Evolutionary conservation across 2,888 invertebrate species (phyloP).

Genomic region (Thumatha senex): DNA sequence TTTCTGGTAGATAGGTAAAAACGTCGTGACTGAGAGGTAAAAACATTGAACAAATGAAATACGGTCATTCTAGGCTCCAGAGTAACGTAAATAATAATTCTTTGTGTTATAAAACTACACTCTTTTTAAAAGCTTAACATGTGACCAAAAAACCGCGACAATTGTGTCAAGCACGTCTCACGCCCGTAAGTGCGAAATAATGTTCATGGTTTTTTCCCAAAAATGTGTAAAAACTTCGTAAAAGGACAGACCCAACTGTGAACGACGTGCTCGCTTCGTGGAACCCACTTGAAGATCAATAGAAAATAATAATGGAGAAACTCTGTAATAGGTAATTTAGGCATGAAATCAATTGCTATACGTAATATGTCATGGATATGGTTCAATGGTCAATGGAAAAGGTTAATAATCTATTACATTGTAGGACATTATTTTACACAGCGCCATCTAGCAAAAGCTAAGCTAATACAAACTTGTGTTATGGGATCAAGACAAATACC

Average conservation of each 20-base stretch:
- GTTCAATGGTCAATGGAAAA: too few relatives aligned
- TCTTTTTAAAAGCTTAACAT: slow-evolving; percentile 14
- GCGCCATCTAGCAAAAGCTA: too few relatives aligned
- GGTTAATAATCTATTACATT: too few relatives aligned
- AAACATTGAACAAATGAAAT: not conserved
- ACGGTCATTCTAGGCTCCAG: not conserved
- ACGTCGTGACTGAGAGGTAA: not conserved
- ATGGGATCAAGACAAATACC: too few relatives aligned
- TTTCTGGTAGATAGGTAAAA: too few relatives aligned
- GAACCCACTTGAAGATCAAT: not conserved
- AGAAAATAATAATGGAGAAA: too few relatives aligned
- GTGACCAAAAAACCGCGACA: slow-evolving; percentile 21
- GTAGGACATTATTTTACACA: too few relatives aligned
- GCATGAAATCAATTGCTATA: too few relatives aligned
- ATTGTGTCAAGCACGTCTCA: slow-evolving; percentile 40
- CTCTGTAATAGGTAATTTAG: too few relatives aligned
- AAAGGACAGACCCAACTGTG: slow-evolving; percentile 34
- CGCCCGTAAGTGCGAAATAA: slow-evolving; percentile 43
- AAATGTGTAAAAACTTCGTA: slow-evolving; percentile 41
- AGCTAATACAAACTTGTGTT: too few relatives aligned
- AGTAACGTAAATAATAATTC: slow-evolving; percentile 16
- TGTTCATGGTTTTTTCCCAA: slow-evolving; percentile 37
- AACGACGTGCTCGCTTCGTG: slow-evolving; percentile 29
- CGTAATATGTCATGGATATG: too few relatives aligned
- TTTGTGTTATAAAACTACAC: slow-evolving; percentile 6